Evolutionary conservation across 2,113 vertebrate species (phyloP), one percentile per base, ranked within the genome.

Genomic region (Paracyprichromis sp.): DNA sequence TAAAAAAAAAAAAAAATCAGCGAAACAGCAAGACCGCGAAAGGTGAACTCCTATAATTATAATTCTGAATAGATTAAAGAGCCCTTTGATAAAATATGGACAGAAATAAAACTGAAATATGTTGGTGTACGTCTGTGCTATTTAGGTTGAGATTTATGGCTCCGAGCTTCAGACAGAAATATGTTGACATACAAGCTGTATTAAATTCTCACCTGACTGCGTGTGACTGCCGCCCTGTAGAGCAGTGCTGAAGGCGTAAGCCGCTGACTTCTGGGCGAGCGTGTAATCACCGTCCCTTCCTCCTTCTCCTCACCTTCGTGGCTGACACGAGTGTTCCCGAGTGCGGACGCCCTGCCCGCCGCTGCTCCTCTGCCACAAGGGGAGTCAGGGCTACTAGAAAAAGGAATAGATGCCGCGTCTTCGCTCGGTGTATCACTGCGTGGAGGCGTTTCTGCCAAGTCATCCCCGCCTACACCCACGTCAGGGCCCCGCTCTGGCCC

Each of bases 201-300:
- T 59, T 61, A 31, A 61, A 66, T 38, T 24, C 87, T 81, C 91
- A 99, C 98, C 97, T 99, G 98, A 87, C 97, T 98, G 31, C 98
- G 96, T 19, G 98, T 98, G 83, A 98, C 98, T 1, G 98, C 98
- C 5, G 98, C 98, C 88, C 98, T 96, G 96, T 99, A 98, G 59
- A 98, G 96, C 91, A 98, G 96, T 0, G 98, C 98, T 17, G 98
- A 96, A 1, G 98, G 98, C 3, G 98, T 98, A 90, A 98, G 96
- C 82, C 98, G 97, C 45, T 98, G 97, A 91, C 95, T 95, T 82
- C 97, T 92, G 9, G 96, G 95, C 7, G 96, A 94, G 38, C 96
- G 95, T 2, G 95, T 96, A 31, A 95, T 93, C n/a, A 96, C 94
- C 0, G 92, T 29, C 40, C 95, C 94, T 4, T 97, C 95, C 94